Conservation (phyloP, 2,888 invertebrate genomes). For the Diplazon laetatorius region DNA sequence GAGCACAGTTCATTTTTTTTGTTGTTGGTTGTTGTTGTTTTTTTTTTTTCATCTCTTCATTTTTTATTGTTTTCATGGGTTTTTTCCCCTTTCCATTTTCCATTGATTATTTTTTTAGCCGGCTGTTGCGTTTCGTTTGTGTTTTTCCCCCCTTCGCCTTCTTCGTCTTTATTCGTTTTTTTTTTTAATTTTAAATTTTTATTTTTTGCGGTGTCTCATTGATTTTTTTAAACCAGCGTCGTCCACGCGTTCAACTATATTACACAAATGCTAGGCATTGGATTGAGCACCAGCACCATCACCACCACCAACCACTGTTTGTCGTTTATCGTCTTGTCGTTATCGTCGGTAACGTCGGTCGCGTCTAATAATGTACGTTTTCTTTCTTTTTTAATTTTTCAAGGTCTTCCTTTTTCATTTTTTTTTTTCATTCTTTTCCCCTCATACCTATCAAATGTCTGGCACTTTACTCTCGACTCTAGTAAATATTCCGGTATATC, state of each 20-base stretch:
- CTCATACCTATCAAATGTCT: too few relatives aligned
- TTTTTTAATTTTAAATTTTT: conserved; percentile 23
- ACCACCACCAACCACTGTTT: conserved; percentile 66
- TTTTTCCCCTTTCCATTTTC: too few relatives aligned
- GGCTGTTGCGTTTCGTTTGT: background rate
- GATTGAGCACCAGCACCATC: conserved; percentile 26
- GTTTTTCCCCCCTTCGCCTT: conserved; percentile 23
- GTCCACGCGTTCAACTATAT: conserved; percentile 68
- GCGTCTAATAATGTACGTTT: conserved; percentile 16
- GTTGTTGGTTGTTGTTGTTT: background rate
- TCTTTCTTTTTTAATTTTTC: too few relatives aligned
- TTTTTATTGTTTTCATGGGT: too few relatives aligned
- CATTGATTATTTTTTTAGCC: too few relatives aligned
- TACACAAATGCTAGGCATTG: conserved; percentile 75
- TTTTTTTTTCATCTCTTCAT: too few relatives aligned
- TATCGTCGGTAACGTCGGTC: conserved; percentile 36
- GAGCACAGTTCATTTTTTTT: conserved; percentile 71
- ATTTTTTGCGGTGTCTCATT: too few relatives aligned
- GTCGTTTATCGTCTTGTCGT: conserved; percentile 31
- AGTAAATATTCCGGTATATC: too few relatives aligned
- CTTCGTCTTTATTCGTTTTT: conserved; percentile 26
- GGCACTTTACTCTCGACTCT: too few relatives aligned
- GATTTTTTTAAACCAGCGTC: conserved; percentile 16
- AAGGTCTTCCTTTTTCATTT: too few relatives aligned
- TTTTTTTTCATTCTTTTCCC: too few relatives aligned